Conservation (phyloP, 92 coral and sea anemone genomes). For the Meandrina meandrites region DNA sequence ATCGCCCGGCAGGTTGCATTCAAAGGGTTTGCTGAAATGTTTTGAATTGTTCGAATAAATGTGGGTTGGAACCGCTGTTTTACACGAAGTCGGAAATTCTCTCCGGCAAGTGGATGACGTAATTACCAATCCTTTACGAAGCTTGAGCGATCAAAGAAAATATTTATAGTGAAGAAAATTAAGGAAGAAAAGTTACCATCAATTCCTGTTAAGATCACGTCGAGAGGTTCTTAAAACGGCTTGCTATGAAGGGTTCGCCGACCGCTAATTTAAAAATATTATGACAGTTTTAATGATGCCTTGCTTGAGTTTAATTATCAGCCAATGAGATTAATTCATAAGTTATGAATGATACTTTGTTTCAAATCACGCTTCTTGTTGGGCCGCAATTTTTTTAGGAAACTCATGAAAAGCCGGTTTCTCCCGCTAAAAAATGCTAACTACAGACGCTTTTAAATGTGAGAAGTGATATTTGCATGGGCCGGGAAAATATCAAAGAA, state of each 20-base stretch:
- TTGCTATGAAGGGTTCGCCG: neutral
- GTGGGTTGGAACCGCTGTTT: neutral
- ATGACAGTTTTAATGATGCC: neutral
- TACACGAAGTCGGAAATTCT: neutral
- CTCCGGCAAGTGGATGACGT: neutral
- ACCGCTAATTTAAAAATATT: slow-evolving; percentile 6
- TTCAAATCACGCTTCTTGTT: neutral
- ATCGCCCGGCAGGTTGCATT: neutral
- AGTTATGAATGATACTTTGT: neutral
- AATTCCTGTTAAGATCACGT: neutral
- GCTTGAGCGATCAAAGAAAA: neutral
- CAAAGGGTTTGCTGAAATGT: slow-evolving; percentile 7
- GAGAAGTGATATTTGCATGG: neutral
- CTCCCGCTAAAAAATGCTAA: neutral
- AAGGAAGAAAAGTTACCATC: neutral
- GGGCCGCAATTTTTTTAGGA: neutral
- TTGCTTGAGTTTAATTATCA: neutral
- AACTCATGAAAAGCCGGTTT: neutral
- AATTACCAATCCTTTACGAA: neutral
- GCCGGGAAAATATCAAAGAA: neutral
- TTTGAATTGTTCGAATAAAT: neutral
- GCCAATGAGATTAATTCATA: slow-evolving; percentile 21
- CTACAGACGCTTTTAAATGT: neutral
- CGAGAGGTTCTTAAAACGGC: neutral
- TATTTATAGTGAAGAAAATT: neutral